These are phyloP conservation scores for Mirounga angustirostris DNA, from an alignment of 2,113 vertebrate species.

Conservation along the genomic window DNA sequence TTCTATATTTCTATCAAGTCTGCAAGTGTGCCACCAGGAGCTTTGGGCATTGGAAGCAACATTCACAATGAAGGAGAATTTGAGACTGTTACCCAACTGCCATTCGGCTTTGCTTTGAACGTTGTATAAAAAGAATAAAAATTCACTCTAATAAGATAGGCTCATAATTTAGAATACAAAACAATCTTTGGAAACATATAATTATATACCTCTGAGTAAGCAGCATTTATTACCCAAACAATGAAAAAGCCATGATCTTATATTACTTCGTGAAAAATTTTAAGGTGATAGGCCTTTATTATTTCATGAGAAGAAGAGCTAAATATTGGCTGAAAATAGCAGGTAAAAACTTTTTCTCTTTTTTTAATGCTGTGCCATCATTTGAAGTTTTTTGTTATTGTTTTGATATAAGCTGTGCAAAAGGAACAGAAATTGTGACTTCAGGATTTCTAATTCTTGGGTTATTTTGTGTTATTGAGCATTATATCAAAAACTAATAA, in stretches of 20 bases:
- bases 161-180: neutral
- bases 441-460: constrained; percentile 77
- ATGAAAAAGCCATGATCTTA: constrained; percentile 69
- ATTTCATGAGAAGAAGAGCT: constrained; percentile 78
- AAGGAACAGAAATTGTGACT: constrained; percentile 79
- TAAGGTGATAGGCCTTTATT: constrained; percentile 74
- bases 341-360: constrained; percentile 76
- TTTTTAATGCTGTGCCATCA: constrained; percentile 75
- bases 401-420: constrained; percentile 79
- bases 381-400: constrained; percentile 80
- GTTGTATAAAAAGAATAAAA: neutral
- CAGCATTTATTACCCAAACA: constrained; percentile 64
- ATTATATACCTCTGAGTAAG: neutral
- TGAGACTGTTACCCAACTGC: neutral
- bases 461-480: constrained; percentile 72
- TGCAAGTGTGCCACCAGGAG: neutral
- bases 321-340: constrained; percentile 76
- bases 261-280: constrained; percentile 80
- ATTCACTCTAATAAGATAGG: neutral
- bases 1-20: constrained; percentile 22
- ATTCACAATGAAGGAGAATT: neutral
- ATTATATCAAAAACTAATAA: neutral
- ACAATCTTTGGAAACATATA: neutral
- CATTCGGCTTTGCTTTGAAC: constrained; percentile 8
- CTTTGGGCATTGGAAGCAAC: neutral